Evolutionary conservation across 2,113 vertebrate species (phyloP).

Genomic region (Polyodon spathula): DNA sequence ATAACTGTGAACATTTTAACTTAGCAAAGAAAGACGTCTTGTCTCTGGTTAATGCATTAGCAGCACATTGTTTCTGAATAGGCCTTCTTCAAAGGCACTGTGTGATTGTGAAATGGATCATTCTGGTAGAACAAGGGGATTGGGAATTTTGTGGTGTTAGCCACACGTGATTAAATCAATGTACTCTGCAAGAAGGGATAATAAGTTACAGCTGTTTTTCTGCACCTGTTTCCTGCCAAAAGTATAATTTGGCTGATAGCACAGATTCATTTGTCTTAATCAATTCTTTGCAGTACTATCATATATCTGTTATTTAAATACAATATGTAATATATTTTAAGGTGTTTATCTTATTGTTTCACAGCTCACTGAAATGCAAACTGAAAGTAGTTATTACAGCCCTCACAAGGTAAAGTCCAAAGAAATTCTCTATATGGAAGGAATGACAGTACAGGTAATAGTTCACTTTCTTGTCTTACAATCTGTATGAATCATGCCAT

Average conservation of each 20-base stretch:
- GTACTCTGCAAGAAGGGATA: conserved; percentile 42
- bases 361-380: conserved; percentile 88
- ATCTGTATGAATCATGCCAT: too few species aligned
- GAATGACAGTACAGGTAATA: conserved; percentile 88
- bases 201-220: conserved; percentile 68
- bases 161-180: conserved; percentile 45
- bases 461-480: not conserved
- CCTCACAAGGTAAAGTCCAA: conserved; percentile 96
- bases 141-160: conserved; percentile 19
- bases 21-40: not conserved
- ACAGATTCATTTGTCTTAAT: conserved; percentile 46
- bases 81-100: conserved; percentile 11
- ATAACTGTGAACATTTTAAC: too few species aligned
- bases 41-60: conserved; percentile 20
- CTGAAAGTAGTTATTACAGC: conserved; percentile 95
- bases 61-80: conserved; percentile 9
- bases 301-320: conserved; percentile 36
- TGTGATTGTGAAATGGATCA: conserved; percentile 8
- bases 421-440: conserved; percentile 85
- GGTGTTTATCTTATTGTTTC: conserved; percentile 45
- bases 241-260: conserved; percentile 43
- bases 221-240: conserved; percentile 75
- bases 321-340: conserved; percentile 33
- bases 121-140: conserved; percentile 4
- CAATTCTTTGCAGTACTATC: conserved; percentile 43